Evolutionary conservation across 2,113 vertebrate species (phyloP), one percentile per base, ranked within the genome.

Genomic region (Tachysurus vachellii): DNA sequence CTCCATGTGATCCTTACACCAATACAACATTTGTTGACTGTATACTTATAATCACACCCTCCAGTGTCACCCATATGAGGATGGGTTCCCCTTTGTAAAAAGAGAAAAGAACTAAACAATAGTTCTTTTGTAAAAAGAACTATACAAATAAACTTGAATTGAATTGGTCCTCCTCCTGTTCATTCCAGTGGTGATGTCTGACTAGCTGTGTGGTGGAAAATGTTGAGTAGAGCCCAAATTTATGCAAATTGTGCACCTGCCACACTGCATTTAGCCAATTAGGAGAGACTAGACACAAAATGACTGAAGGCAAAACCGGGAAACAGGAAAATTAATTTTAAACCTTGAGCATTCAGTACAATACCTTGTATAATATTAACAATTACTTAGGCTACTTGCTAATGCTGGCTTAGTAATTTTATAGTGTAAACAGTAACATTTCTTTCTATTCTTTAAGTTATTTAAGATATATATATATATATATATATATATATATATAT

Each of bases 201-300:
- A 57, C 53, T 80, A 1, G 9, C 76, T n/a, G 14, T 80, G 76
- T 80, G 50, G 31, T 59, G 31, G 77, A 80, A 80, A 80, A 80
- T 57, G 53, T 57, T 57, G 54, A 81, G 31, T 61, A 4, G 12
- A 59, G 21, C 19, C 56, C 79, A 81, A 81, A 61, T 81, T 6
- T 61, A 81, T 81, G 79, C 79, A 81, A 81, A 81, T 61, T 23
- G 31, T 59, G 31, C 79, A 81, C 56, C 56, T 81, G 79, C 31
- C 10, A 12, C 31, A 59, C 10, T 57, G 50, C 77, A 56, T 80
- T 80, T 59, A 80, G 19, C 19, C 79, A 61, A 26, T 23, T 36
- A 21, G 77, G 19, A 36, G 56, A 79, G 31, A 28, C 13, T 54
- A 16, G 44, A 5, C 42, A 16, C 75, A 54, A 54, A 28, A 79